Base-by-base conservation (phyloP, 2,888 invertebrate species). In the Lysandra bellargus region DNA sequence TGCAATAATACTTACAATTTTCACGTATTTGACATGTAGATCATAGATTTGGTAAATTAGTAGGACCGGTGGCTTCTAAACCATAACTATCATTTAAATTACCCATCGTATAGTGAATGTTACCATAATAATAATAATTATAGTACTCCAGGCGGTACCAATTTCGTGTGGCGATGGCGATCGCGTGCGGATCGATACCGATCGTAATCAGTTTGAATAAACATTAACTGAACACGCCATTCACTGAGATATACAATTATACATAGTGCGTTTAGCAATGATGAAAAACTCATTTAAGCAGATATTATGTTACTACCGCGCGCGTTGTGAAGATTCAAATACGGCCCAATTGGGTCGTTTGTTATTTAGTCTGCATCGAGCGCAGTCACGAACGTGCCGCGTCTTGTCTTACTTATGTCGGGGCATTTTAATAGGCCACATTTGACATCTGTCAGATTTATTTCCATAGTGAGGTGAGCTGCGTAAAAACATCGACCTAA, bases 181-280 rank as follows among this genome's bases (percentile, higher is more conserved):
- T 69, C 33, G 69, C 69, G 69, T 69, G 69, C 69, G 69, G 69
- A 14, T 69, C 69, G 69, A 69, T 17, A 14, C 33, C 4, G 69
- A 69, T 69, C 4, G 69, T 69, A 37, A 69, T 69, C 69, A 69
- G 14, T 69, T 69, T 37, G 33, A 69, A 69, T 69, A 69, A 69
- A 69, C 69, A 69, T 69, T 69, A 69, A 37, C 69, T 33, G 33
- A 69, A 37, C 69, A 69, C 69, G 69, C 69, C 17, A 69, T 69
- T 69, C 69, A 17, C 33, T 69, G 12, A 37, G 33, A 69, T 69
- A 69, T 69, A 33, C 69, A 57, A 53, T 3, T 12, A 49, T 40
- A 40, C 40, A 23, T 23, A 23, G 23, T 23, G 23, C 23, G 23
- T 23, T 23, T 23, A 23, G 23, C 23, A 23, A 23, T 23, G 23